Evolutionary conservation across 1,140 invertebrate species (phyloP), one percentile per base, ranked within the genome.

Genomic region (Ctenoplectra terminalis): DNA sequence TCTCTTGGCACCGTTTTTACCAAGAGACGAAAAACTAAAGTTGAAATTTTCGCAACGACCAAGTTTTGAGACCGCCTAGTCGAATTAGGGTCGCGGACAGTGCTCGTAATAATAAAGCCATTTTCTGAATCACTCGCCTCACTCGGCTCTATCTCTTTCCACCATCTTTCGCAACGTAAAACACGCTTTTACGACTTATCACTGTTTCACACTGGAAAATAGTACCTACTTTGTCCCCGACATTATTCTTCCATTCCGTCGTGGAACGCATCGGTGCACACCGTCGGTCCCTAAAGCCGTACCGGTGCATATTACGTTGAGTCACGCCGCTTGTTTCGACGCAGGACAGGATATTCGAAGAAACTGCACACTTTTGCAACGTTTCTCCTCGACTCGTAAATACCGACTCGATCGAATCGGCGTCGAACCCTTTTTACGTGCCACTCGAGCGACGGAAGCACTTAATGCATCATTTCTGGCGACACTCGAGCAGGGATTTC

Each of bases 381-480:
- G 15, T 20, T 67, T 50, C 29, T 1, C 43, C 15, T 20, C 2
- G 26, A 15, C 17, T 56, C 52, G 52, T 43, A 72, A 72, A 72
- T 56, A 29, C 11, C 26, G 17, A 8, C 29, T 48, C 71, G 40
- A 20, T 48, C 31, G 60, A 37, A 67, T 54, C 61, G 61, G 3
- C 61, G 26, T 9, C 29, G 20, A 34, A 20, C 1, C 0, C 37
- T 79, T 72, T 71, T 63, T 52, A 3, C 48, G 15, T 3, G 13
- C 3, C 26, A 1, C 56, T 17, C 11, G 46, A 63, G 56, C 77
- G 26, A 54, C 69, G 77, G 70, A 73, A 73, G 77, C 77, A 80
- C 77, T 80, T 80, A 80, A 80, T 80, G 77, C 67, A 80, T 81
- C 79, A 81, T 81, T 75, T 81, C 79, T 74, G 60, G 74, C 73